Conservation (phyloP, 92 coral and sea anemone species). For the Heliopora coerulea region DNA sequence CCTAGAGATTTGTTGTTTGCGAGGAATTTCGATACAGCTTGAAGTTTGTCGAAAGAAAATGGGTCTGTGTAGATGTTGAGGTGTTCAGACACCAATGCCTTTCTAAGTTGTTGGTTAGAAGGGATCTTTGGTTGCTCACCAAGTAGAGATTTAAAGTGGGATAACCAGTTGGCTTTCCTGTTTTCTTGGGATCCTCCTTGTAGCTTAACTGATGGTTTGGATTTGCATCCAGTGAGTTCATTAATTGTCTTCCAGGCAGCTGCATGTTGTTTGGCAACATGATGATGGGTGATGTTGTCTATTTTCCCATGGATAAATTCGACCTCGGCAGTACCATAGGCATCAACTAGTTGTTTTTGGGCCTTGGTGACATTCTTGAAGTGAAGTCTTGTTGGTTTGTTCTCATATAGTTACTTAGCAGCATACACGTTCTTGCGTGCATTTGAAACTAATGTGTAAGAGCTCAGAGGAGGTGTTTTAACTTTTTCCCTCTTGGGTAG, state of each 20-base stretch:
- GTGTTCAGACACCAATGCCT: background rate
- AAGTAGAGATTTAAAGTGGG: slow-evolving; percentile 21
- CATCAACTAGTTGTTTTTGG: slow-evolving; percentile 3
- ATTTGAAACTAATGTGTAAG: background rate
- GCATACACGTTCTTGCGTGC: slow-evolving; percentile 10
- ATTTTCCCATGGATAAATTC: slow-evolving; percentile 36
- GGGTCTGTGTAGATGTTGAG: slow-evolving; percentile 24
- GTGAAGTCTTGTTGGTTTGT: background rate
- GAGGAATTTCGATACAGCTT: background rate
- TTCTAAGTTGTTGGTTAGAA: background rate
- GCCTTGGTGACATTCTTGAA: background rate
- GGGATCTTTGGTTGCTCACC: slow-evolving; percentile 5
- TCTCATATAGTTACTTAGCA: slow-evolving; percentile 9
- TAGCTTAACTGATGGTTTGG: slow-evolving; percentile 7
- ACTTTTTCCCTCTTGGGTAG: slow-evolving; percentile 23
- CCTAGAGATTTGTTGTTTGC: slow-evolving; percentile 27
- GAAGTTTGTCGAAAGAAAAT: slow-evolving; percentile 5
- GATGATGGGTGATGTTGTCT: slow-evolving; percentile 13
- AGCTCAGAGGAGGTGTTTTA: background rate
- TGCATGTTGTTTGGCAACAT: background rate
- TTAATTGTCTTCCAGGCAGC: slow-evolving; percentile 30
- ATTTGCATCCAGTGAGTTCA: slow-evolving; percentile 5
- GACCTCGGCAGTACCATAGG: slow-evolving; percentile 1
- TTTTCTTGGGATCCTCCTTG: slow-evolving; percentile 9
- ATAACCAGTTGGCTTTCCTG: slow-evolving; percentile 12